Evolutionary conservation across 2,797 vertebrate genomes (phyloP), one percentile per base, ranked within the genome.

Genomic region (Dermochelys coriacea): DNA sequence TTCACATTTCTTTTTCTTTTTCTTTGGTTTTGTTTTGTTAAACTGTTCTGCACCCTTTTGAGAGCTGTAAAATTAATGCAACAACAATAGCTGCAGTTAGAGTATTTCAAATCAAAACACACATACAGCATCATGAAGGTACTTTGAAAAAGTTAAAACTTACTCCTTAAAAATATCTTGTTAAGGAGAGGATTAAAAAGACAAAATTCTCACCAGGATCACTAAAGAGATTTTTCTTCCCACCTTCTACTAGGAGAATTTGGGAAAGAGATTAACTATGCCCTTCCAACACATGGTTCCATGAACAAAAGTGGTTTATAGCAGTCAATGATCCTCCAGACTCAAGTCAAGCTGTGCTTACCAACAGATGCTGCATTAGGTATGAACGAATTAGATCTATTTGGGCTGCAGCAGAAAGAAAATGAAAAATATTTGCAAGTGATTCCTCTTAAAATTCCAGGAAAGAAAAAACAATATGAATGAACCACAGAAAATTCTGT

Each of bases 91-190:
- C 78, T 80, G 15, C 82, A 8, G 87, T 86, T 80, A 96, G 74
- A 88, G 31, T 83, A 91, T 86, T 93, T 91, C 78, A 83, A 14
- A 91, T 52, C n/a, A 61, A 94, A 95, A 95, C 84, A 59, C 5
- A 52, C 34, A 61, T 47, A 52, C 0, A 3, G 41, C 54, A 82
- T 0, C 1, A 84, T 80, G 80, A 91, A 85, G 11, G 64, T 47
- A 92, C 54, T 71, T 19, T 1, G 1, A 87, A 96, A 90, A 93
- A 78, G 84, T 41, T 15, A 87, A 82, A 93, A 87, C 8, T 8
- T 64, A 50, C 49, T 84, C 87, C 88, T 92, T 91, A 75, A 91
- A 90, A 93, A 88, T 91, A 89, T 12, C 31, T 78, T 83, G 27
- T 84, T 89, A 96, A 93, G 12, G 49, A 49, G 27, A 80, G 75